These are phyloP conservation scores for Dendroctonus valens DNA, from an alignment of 1,140 invertebrate species.

Conservation along the genomic window DNA sequence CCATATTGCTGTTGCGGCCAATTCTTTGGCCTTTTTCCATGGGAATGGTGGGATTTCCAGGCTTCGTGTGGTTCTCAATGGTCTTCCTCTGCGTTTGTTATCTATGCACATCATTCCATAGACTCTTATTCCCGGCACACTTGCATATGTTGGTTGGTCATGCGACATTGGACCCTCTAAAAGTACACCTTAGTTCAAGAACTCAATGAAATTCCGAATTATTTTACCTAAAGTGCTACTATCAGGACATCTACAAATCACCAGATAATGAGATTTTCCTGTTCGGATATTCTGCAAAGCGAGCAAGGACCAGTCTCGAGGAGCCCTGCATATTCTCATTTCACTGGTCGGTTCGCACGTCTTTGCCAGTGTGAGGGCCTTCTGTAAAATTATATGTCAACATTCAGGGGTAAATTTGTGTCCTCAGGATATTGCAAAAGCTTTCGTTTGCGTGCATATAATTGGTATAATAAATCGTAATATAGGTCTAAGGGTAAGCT, in stretches of 20 bases:
- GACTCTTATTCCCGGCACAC: constrained; percentile 86
- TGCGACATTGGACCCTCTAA: constrained; percentile 90
- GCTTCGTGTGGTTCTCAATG: constrained; percentile 54
- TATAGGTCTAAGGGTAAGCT: too few relatives aligned
- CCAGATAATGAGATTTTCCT: constrained; percentile 91
- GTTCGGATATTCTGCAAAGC: constrained; percentile 89
- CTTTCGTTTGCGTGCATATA: too few relatives aligned
- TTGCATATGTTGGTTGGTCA: constrained; percentile 89
- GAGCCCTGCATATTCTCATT: constrained; percentile 82
- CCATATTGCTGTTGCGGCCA: constrained; percentile 62
- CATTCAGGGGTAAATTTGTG: too few relatives aligned
- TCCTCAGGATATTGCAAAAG: too few relatives aligned
- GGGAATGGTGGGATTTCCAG: constrained; percentile 62
- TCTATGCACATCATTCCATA: constrained; percentile 91
- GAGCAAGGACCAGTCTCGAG: constrained; percentile 87
- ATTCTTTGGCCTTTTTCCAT: constrained; percentile 68
- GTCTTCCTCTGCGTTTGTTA: constrained; percentile 53
- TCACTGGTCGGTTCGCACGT: constrained; percentile 88
- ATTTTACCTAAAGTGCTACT: constrained; percentile 58
- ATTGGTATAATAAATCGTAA: too few relatives aligned
- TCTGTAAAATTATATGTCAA: constrained; percentile 51
- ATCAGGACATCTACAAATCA: constrained; percentile 87
- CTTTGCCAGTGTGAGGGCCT: constrained; percentile 85
- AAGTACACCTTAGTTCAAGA: constrained; percentile 9
- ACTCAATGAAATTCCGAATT: background rate